A percentile compares a stretch with the other conserved stretches of the same genome.
These are phyloP conservation scores for human (Homo sapiens) DNA, from an alignment of 2,113 vertebrate species.

Conservation along the genomic window GRCh38 chrX:120644001-120644500, in stretches of 20 bases:
- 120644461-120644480: not conserved
- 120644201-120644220: not conserved
- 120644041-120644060: too few species aligned
- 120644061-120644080: too few species aligned
- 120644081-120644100: not conserved
- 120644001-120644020: too few species aligned
- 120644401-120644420: not conserved
- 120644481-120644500: not conserved
- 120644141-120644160: constrained; percentile 5
- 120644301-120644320: not conserved
- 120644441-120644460: not conserved
- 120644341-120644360: not conserved
- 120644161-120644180: not conserved
- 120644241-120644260: not conserved
- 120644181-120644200: constrained; percentile 25
- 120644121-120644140: not conserved
- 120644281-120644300: not conserved
- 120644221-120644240: not conserved
- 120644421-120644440: not conserved
- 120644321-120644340: not conserved
- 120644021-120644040: too few species aligned
- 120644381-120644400: not conserved
- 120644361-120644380: not conserved
- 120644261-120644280: not conserved
- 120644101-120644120: too few species aligned